A percentile compares a stretch with the other conserved stretches of the same genome.
Conservation (phyloP, 2,888 invertebrate species). For the Apoda limacodes region DNA sequence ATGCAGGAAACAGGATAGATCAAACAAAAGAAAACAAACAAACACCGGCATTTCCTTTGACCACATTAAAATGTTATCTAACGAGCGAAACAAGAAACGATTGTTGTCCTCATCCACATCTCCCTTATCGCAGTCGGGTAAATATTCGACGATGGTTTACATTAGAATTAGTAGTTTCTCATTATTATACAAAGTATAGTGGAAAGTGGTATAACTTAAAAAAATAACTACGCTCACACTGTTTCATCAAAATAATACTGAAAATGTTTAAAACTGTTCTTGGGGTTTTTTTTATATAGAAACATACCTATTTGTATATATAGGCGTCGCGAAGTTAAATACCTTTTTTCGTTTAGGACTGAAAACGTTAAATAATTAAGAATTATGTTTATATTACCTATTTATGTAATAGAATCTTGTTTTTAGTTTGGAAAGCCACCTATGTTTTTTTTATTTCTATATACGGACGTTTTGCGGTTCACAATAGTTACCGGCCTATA, state of each 20-base stretch:
- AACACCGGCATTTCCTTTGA: constrained; percentile 54
- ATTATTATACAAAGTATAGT: constrained; percentile 11
- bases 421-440: too few relatives aligned
- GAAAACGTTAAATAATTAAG: too few relatives aligned
- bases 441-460: too few relatives aligned
- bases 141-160: constrained; percentile 38
- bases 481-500: too few relatives aligned
- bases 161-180: constrained; percentile 32
- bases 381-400: too few relatives aligned
- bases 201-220: not conserved
- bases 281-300: not conserved
- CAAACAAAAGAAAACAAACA: constrained; percentile 32
- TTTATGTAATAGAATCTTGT: too few relatives aligned
- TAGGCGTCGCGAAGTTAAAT: too few relatives aligned
- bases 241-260: too few relatives aligned
- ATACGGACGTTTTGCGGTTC: too few relatives aligned
- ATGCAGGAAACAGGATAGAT: constrained; percentile 37
- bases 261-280: not conserved
- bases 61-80: constrained; percentile 46
- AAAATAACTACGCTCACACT: too few relatives aligned
- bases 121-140: constrained; percentile 37
- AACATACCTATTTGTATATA: too few relatives aligned
- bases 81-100: constrained; percentile 35
- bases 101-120: constrained; percentile 35
- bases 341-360: too few relatives aligned